Percentiles rank a stretch among this genome's conserved stretches.
These are phyloP conservation scores for Xiphophorus maculatus DNA, from an alignment of 2,113 vertebrate genomes.

Conservation along the genomic window DNA sequence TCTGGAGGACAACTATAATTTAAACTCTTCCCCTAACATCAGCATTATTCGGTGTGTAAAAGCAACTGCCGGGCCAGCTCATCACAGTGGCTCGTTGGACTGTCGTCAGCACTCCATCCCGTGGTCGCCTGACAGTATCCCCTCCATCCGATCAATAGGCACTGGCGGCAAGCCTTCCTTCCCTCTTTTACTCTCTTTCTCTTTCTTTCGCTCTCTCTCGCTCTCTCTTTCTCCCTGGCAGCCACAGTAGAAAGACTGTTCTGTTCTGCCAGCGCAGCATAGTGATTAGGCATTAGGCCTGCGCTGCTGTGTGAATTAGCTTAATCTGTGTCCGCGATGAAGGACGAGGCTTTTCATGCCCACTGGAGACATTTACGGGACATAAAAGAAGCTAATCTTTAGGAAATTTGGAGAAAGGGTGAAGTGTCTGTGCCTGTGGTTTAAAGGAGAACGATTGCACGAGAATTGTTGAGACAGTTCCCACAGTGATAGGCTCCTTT, in stretches of 20 bases:
- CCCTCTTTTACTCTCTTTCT: constrained; percentile 32
- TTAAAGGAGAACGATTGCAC: constrained; percentile 18
- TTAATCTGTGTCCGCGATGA: constrained; percentile 75
- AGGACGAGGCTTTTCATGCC: constrained; percentile 72
- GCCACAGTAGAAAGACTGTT: constrained; percentile 62
- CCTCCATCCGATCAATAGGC: constrained; percentile 70
- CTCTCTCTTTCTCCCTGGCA: constrained; percentile 39
- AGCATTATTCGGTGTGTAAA: constrained; percentile 41
- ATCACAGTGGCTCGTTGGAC: constrained; percentile 69
- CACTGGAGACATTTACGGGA: constrained; percentile 67
- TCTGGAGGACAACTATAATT: constrained; percentile 47
- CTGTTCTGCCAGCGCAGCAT: constrained; percentile 72
- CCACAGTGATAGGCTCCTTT: constrained; percentile 51
- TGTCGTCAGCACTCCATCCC: constrained; percentile 76
- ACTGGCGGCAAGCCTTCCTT: constrained; percentile 69
- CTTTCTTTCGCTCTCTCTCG: constrained; percentile 18
- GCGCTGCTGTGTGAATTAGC: constrained; percentile 74
- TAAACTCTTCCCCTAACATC: constrained; percentile 58
- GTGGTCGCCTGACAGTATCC: constrained; percentile 70
- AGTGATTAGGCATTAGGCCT: constrained; percentile 75
- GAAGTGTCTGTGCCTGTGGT: constrained; percentile 12
- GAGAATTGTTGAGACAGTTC: constrained; percentile 47
- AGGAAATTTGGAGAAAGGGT: constrained; percentile 57
- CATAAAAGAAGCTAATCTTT: constrained; percentile 72
- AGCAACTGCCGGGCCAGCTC: constrained; percentile 49